These are phyloP conservation scores for Lasius fuliginosus DNA, from an alignment of 2,888 invertebrate genomes.

Conservation along the genomic window DNA sequence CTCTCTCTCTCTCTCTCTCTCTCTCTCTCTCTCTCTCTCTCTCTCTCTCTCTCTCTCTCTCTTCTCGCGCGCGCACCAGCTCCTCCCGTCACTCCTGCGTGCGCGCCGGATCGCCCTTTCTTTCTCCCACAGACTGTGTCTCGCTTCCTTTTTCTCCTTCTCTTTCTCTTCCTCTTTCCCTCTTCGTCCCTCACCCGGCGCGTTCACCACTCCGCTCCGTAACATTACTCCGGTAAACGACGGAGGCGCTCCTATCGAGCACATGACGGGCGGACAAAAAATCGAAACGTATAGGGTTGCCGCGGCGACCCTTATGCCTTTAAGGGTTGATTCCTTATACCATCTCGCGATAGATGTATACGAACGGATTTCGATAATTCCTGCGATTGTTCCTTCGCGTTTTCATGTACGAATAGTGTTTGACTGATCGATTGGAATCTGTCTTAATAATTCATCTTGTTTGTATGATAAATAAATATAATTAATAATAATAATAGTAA, in stretches of 20 bases:
- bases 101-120: conserved; percentile 28
- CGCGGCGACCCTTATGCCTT: conserved; percentile 6
- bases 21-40: conserved; percentile 20
- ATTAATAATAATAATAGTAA: neutral
- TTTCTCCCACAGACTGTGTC: conserved; percentile 21
- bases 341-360: neutral
- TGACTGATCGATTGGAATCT: neutral
- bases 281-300: conserved; percentile 46
- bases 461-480: neutral
- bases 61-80: conserved; percentile 25
- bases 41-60: conserved; percentile 5
- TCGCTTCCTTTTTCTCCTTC: neutral
- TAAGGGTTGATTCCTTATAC: conserved; percentile 2
- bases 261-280: conserved; percentile 57
- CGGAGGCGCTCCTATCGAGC: conserved; percentile 64
- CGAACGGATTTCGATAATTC: neutral
- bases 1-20: conserved; percentile 6
- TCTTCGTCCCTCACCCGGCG: conserved; percentile 40
- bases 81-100: conserved; percentile 38
- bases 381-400: too few species aligned
- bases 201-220: conserved; percentile 50
- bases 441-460: neutral
- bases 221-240: conserved; percentile 69
- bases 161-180: neutral
- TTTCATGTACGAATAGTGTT: neutral